Evolutionary conservation across 2,888 invertebrate genomes (phyloP).

Genomic region (Spatulosminthurus flaviceps): DNA sequence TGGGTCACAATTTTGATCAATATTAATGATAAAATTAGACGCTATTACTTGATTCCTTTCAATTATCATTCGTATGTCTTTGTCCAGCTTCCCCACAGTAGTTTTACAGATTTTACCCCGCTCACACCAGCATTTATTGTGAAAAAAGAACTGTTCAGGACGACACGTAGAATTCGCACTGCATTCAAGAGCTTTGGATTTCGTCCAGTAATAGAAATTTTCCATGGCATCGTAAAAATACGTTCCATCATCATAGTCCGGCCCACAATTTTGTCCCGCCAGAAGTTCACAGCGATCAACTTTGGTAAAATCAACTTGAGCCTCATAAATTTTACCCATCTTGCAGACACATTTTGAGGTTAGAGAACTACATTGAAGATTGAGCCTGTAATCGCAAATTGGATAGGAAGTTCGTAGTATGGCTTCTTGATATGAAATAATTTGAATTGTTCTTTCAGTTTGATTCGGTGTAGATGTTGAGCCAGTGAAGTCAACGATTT

Average conservation of each 20-base stretch:
- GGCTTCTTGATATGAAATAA: conserved; percentile 15
- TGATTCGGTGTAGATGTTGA: background rate
- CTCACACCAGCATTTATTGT: conserved; percentile 33
- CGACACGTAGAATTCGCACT: background rate
- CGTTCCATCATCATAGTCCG: conserved; percentile 26
- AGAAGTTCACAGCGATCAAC: conserved; percentile 3
- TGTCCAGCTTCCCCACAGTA: background rate
- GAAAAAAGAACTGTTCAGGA: conserved; percentile 16
- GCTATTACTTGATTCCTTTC: conserved; percentile 30
- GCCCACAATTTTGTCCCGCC: conserved; percentile 23
- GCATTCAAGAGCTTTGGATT: conserved; percentile 9
- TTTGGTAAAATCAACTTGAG: background rate
- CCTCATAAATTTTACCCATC: background rate
- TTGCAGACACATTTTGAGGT: conserved; percentile 34
- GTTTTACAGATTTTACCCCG: background rate
- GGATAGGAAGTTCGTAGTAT: background rate
- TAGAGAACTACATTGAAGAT: conserved; percentile 1
- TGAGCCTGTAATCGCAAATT: conserved; percentile 14
- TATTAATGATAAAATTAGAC: conserved; percentile 30
- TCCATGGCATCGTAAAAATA: conserved; percentile 14
- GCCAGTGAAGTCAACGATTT: background rate
- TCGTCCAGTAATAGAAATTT: conserved; percentile 27
- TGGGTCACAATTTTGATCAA: conserved; percentile 24
- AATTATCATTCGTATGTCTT: conserved; percentile 22
- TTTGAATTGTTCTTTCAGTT: background rate